Base-by-base conservation (phyloP, 2,888 invertebrate species). In the Lymantria dispar region DNA sequence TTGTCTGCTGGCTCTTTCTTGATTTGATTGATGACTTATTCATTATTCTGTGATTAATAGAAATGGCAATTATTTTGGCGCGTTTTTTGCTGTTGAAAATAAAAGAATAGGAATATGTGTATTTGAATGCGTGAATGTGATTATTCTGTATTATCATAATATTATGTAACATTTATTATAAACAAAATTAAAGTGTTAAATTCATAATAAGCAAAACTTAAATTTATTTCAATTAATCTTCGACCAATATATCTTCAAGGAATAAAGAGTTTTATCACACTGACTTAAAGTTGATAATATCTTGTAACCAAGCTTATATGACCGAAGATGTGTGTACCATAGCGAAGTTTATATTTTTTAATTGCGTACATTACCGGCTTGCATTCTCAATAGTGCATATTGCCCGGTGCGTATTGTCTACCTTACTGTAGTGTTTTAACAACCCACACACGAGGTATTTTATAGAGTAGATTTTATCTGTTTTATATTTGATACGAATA, bases 391-490 rank as follows among this genome's bases (percentile, higher is more conserved):
- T 72, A 58, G 64, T 60, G 71, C 70, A 74, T 70, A 68, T 72
- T 66, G 71, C 64, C 43, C 68, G 58, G 61, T 61, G 73, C 78
- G 76, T 78, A 81, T 81, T 82, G 80, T 83, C 76, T 80, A 70
- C 76, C 64, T 61, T 62, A 68, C 60, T 54, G 66, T 69, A 50
- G 58, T 60, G 66, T 65, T 67, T 65, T 58, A 66, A 47, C 60
- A 54, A 68, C 60, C 68, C 60, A 66, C 68, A 62, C 56, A 62
- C 46, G 44, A 36, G 22, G 62, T 47, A 45, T 51, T 13, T 1
- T 62, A 74, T 63, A 72, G 78, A 79, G 78, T 36, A 68, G 72
- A 44, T 61, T 47, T 15, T 47, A 29, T 13, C n/a, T 44, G 5
- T 22, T 22, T 22, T 22, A 22, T 22, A 22, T 22, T 22, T 22